phyloP scores from a whole-genome alignment of 2,113 vertebrate genomes.

The Pandion haliaetus region DNA sequence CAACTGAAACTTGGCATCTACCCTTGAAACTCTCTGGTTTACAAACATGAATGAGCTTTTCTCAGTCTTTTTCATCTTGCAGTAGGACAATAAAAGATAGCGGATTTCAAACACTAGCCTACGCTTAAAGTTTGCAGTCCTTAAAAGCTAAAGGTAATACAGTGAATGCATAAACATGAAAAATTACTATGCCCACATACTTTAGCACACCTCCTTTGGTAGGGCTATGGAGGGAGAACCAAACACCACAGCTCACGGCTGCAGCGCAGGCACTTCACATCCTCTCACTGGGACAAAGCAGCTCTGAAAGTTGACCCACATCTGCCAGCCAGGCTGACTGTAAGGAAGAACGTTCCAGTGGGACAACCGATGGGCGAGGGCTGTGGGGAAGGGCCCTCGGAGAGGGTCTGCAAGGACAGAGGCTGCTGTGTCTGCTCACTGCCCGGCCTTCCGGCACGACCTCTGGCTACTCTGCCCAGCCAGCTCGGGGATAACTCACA shows the following conservation, averaged over 20 bases:
- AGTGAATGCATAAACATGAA: neutral
- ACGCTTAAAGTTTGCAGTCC: neutral
- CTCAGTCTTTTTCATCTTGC: neutral
- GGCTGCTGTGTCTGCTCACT: neutral
- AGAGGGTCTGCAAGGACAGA: neutral
- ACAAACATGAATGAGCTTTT: neutral
- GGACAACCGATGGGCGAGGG: rapidly evolving
- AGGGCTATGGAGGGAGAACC: neutral
- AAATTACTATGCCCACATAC: neutral
- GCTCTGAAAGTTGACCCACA: neutral
- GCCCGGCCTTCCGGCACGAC: neutral
- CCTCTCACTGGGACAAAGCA: neutral
- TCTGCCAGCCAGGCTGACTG: neutral
- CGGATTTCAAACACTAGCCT: neutral
- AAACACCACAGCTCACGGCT: neutral
- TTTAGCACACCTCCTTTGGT: rapidly evolving
- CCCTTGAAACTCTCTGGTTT: neutral
- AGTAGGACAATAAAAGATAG: neutral
- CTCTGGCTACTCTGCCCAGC: neutral
- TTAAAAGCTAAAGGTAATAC: neutral
- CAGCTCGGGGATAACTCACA: neutral
- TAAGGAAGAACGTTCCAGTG: rapidly evolving
- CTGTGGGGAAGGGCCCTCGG: neutral
- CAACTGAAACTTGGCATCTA: neutral
- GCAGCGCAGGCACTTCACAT: neutral